Evolutionary conservation across 1,140 invertebrate genomes (phyloP).

Genomic region (Drosophila cardini): DNA sequence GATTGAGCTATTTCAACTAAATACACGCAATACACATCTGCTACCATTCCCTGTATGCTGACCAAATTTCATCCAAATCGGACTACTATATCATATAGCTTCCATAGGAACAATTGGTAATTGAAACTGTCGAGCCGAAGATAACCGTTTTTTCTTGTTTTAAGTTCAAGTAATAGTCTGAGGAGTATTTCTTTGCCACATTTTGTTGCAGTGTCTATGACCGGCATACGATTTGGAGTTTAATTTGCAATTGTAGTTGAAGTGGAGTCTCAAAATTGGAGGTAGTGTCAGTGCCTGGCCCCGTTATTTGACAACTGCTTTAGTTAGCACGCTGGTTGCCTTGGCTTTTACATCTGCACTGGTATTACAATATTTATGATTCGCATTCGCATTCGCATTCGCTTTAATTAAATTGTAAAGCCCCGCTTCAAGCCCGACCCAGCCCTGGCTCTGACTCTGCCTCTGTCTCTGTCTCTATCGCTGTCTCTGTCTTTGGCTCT

Average conservation of each 20-base stretch:
- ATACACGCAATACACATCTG: too few species aligned
- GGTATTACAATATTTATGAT: slow-evolving; percentile 74
- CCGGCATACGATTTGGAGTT: neutral
- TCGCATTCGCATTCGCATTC: slow-evolving; percentile 62
- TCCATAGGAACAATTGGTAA: too few species aligned
- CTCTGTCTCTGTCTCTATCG: too few species aligned
- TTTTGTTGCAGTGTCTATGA: neutral
- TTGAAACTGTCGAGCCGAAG: too few species aligned
- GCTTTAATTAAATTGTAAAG: slow-evolving; percentile 71
- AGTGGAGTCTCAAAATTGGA: neutral
- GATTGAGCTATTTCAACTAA: too few species aligned
- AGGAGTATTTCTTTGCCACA: neutral
- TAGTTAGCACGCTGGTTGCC: neutral
- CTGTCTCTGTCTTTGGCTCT: too few species aligned
- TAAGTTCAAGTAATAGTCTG: too few species aligned
- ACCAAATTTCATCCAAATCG: too few species aligned
- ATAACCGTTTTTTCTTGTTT: too few species aligned
- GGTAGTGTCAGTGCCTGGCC: neutral
- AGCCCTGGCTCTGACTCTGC: too few species aligned
- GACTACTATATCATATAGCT: too few species aligned
- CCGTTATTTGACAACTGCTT: slow-evolving; percentile 45
- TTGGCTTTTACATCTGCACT: slow-evolving; percentile 23
- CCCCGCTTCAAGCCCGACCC: neutral
- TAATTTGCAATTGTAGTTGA: neutral
- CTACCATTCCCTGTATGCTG: too few species aligned